phyloP scores from a whole-genome alignment of 2,113 vertebrate genomes.

The Melanotaenia duboulayi region DNA sequence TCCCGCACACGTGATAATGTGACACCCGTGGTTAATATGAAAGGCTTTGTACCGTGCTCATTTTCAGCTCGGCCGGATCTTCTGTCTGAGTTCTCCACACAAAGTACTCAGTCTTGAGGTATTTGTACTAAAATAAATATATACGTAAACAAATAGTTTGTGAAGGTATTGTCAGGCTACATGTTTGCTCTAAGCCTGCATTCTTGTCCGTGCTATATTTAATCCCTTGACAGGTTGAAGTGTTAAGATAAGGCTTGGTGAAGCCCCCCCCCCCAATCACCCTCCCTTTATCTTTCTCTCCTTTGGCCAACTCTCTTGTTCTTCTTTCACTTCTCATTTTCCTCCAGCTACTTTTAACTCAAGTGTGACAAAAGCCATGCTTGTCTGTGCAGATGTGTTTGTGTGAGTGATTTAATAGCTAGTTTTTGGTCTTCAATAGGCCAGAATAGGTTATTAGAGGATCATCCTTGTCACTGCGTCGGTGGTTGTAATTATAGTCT shows the following conservation, averaged over 20 bases:
- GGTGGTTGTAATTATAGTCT: slow-evolving; percentile 70
- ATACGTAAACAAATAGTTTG: neutral
- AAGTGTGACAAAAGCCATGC: slow-evolving; percentile 36
- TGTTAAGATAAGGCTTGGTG: slow-evolving; percentile 63
- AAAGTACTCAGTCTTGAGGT: slow-evolving; percentile 12
- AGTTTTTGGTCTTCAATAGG: slow-evolving; percentile 43
- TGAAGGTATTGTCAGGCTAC: slow-evolving; percentile 8
- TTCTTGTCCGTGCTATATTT: slow-evolving; percentile 50
- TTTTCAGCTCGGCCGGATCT: slow-evolving; percentile 29
- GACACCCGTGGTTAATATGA: slow-evolving; percentile 43
- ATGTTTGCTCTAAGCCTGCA: slow-evolving; percentile 24
- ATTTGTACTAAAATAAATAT: slow-evolving; percentile 2
- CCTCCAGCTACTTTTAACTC: slow-evolving; percentile 11
- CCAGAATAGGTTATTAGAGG: slow-evolving; percentile 75
- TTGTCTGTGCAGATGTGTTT: slow-evolving; percentile 60
- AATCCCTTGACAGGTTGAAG: slow-evolving; percentile 59
- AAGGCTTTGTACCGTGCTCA: slow-evolving; percentile 38
- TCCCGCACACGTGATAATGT: slow-evolving; percentile 46
- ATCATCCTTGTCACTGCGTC: slow-evolving; percentile 60
- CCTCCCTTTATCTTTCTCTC: slow-evolving; percentile 15
- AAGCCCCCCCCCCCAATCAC: slow-evolving; percentile 1
- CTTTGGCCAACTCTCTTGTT: slow-evolving; percentile 41
- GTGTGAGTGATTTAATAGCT: slow-evolving; percentile 55
- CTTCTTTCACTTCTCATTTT: slow-evolving; percentile 67
- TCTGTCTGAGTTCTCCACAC: slow-evolving; percentile 37